Percentiles rank a stretch among this genome's conserved stretches.
phyloP scores from a whole-genome alignment of 1,140 invertebrate species.

The Rhyzopertha dominica region DNA sequence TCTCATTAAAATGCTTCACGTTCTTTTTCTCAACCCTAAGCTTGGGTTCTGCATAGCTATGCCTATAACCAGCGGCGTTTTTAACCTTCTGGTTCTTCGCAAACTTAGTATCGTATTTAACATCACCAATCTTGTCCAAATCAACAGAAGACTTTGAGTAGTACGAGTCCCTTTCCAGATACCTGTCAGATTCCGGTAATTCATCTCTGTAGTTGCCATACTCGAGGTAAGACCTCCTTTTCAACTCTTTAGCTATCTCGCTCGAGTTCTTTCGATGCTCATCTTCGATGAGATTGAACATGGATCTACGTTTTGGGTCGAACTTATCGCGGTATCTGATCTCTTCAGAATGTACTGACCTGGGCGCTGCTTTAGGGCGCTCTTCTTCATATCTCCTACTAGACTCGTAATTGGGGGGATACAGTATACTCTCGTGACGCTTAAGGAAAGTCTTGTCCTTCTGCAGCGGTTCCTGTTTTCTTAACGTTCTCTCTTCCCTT shows the following conservation, averaged over 20 bases:
- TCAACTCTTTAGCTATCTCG: conserved; percentile 48
- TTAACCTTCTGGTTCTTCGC: conserved; percentile 35
- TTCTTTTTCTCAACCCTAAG: conserved; percentile 28
- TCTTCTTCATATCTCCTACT: conserved; percentile 20
- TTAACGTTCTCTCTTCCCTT: conserved; percentile 61
- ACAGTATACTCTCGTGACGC: conserved; percentile 33
- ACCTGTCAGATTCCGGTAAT: conserved; percentile 15
- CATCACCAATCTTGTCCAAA: conserved; percentile 27
- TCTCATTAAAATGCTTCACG: conserved; percentile 37
- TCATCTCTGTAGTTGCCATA: conserved; percentile 17
- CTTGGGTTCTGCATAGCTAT: conserved; percentile 50
- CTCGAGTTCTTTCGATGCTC: conserved; percentile 44
- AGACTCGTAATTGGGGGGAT: conserved; percentile 20
- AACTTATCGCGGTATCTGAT: conserved; percentile 42
- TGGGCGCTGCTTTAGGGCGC: conserved; percentile 34
- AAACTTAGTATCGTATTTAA: conserved; percentile 35
- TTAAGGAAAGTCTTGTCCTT: conserved; percentile 34
- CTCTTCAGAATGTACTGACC: conserved; percentile 25
- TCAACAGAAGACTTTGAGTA: conserved; percentile 33
- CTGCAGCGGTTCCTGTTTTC: conserved; percentile 29
- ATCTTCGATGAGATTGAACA: conserved; percentile 45
- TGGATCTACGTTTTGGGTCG: conserved; percentile 42
- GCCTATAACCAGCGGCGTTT: conserved; percentile 45
- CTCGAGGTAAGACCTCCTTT: conserved; percentile 45
- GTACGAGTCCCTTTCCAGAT: conserved; percentile 15